These are phyloP conservation scores for Tetheella fluctuosa DNA, from an alignment of 2,888 invertebrate genomes.

Conservation along the genomic window DNA sequence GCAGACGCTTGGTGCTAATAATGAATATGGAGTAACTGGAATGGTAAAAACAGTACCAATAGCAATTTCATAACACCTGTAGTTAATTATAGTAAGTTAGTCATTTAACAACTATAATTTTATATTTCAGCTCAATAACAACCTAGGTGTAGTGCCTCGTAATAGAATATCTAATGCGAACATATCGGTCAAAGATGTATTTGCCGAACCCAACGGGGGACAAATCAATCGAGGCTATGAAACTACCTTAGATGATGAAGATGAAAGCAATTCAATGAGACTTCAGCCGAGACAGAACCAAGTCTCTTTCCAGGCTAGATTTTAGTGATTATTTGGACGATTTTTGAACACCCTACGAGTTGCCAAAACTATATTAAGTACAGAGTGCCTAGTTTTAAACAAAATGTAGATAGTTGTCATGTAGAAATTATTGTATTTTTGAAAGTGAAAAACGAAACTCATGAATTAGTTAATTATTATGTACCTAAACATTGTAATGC, in stretches of 20 bases:
- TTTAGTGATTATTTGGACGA: conserved; percentile 44
- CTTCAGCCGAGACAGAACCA: conserved; percentile 87
- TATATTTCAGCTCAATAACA: conserved; percentile 83
- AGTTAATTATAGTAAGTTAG: background rate
- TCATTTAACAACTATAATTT: conserved; percentile 10
- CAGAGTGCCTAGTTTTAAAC: conserved; percentile 26
- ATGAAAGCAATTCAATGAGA: conserved; percentile 89
- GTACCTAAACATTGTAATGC: conserved; percentile 47
- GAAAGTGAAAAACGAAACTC: conserved; percentile 27
- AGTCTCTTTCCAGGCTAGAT: conserved; percentile 84
- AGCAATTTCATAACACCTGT: background rate
- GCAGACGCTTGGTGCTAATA: conserved; percentile 95
- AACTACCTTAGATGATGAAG: conserved; percentile 85
- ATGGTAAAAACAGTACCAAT: conserved; percentile 57
- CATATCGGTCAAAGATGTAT: conserved; percentile 92
- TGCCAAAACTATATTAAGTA: conserved; percentile 55
- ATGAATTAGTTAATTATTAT: conserved; percentile 36
- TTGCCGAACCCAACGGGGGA: conserved; percentile 88
- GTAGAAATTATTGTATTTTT: conserved; percentile 21
- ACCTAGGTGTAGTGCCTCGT: conserved; percentile 84
- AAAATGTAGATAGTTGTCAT: conserved; percentile 38
- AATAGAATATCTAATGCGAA: conserved; percentile 91
- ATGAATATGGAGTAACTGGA: conserved; percentile 89
- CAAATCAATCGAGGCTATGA: conserved; percentile 92
- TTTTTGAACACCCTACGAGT: conserved; percentile 40